These are phyloP conservation scores for Leptobrachium leishanense DNA, from an alignment of 2,113 vertebrate species.

Conservation along the genomic window DNA sequence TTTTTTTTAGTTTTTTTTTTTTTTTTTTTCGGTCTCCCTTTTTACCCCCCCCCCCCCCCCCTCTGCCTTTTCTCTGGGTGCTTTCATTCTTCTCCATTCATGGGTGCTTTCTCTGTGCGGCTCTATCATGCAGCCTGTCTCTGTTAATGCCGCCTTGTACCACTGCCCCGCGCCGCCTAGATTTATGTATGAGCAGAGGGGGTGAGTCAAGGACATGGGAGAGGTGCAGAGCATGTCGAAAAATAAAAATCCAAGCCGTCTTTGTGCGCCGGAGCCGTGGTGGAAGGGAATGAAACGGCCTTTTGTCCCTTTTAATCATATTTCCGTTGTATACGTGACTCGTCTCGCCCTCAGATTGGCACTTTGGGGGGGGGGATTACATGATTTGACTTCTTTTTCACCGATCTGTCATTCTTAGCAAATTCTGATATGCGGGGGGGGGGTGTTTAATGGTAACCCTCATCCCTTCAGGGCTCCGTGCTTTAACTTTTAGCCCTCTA, in stretches of 20 bases:
- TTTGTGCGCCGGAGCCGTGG: conserved; percentile 24
- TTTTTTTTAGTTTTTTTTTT: neutral
- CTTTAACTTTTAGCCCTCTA: too few relatives aligned
- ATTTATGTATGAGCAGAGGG: conserved; percentile 15
- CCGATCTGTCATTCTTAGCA: too few relatives aligned
- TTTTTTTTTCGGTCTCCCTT: conserved; percentile 14
- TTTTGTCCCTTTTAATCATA: conserved; percentile 24
- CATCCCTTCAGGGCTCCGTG: too few relatives aligned
- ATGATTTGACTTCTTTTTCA: neutral
- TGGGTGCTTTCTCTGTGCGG: neutral
- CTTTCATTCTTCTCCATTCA: conserved; percentile 1
- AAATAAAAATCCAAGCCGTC: conserved; percentile 1
- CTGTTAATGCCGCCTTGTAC: conserved; percentile 9
- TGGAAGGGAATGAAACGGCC: conserved; percentile 9
- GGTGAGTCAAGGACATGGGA: conserved; percentile 42
- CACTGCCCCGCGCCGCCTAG: neutral
- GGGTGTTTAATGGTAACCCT: too few relatives aligned
- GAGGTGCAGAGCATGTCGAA: neutral
- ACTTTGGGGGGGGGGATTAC: neutral
- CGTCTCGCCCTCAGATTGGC: neutral
- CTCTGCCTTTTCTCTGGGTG: neutral
- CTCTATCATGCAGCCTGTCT: conserved; percentile 3
- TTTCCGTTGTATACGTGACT: conserved; percentile 20
- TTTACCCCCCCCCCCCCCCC: conserved; percentile 6
- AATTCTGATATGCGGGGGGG: too few relatives aligned